These are phyloP conservation scores for Norana najaformis DNA, from an alignment of 2,888 invertebrate species.

Conservation along the genomic window DNA sequence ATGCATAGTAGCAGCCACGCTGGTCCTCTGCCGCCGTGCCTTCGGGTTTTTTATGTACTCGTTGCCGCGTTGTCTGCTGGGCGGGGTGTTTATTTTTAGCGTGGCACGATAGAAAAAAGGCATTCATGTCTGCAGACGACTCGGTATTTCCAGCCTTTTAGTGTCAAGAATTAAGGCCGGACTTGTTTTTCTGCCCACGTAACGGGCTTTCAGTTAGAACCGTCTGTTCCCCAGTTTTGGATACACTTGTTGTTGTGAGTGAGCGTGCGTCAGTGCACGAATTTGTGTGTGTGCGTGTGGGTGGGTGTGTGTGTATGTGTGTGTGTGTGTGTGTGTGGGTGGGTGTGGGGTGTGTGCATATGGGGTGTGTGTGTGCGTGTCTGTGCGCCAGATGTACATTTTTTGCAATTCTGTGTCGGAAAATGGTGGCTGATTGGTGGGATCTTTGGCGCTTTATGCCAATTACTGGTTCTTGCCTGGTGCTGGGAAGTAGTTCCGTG, in stretches of 20 bases:
- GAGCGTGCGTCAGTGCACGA: not conserved
- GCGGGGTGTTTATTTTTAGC: not conserved
- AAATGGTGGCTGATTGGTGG: not conserved
- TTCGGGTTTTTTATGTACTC: not conserved
- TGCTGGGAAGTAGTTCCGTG: not conserved
- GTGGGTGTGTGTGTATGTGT: not conserved
- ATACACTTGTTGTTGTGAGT: not conserved
- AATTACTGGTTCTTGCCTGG: not conserved
- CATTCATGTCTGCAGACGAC: not conserved
- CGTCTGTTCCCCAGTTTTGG: not conserved
- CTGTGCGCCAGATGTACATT: not conserved
- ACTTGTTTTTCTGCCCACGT: not conserved
- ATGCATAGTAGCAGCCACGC: constrained; percentile 6
- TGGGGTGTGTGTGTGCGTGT: not conserved
- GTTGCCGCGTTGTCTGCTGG: not conserved
- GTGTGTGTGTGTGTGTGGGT: not conserved
- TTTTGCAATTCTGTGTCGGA: not conserved
- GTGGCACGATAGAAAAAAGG: not conserved
- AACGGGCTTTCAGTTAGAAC: not conserved
- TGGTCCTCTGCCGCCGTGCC: not conserved
- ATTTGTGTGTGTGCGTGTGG: not conserved
- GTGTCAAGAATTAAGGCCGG: not conserved
- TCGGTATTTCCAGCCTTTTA: not conserved
- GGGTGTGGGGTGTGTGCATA: not conserved
- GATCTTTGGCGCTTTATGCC: not conserved